phyloP scores from a whole-genome alignment of 1,140 invertebrate genomes.

The Drosophila willistoni region DNA sequence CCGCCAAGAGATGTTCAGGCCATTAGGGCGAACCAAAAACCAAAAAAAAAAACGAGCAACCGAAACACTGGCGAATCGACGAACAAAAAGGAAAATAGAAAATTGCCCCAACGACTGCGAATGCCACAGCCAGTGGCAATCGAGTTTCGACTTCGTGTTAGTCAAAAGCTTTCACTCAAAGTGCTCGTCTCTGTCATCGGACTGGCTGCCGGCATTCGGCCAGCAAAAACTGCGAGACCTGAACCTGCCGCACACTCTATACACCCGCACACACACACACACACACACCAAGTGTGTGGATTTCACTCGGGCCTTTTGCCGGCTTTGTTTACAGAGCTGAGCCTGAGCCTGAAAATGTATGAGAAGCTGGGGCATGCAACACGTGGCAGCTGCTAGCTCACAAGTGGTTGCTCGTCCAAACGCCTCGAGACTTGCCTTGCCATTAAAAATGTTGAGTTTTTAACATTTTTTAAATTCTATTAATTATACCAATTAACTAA shows the following conservation, averaged over 20 bases:
- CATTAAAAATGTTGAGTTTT: too few relatives aligned
- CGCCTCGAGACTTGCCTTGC: background rate
- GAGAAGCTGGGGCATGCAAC: constrained; percentile 44
- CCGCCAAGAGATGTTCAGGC: constrained; percentile 37
- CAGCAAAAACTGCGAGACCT: background rate
- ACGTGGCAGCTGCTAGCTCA: constrained; percentile 41
- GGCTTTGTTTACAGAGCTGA: constrained; percentile 67
- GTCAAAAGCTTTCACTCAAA: constrained; percentile 13
- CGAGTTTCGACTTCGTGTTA: constrained; percentile 5
- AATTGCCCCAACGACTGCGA: constrained; percentile 14
- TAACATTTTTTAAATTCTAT: too few relatives aligned
- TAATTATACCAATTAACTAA: too few relatives aligned
- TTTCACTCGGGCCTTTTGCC: constrained; percentile 14
- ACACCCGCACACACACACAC: background rate
- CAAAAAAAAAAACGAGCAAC: background rate
- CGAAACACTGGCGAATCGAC: background rate
- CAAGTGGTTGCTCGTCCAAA: background rate
- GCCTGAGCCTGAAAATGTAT: constrained; percentile 10
- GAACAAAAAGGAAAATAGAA: constrained; percentile 6
- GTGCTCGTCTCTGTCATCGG: background rate
- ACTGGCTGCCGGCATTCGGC: constrained; percentile 9
- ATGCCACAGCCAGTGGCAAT: constrained; percentile 7
- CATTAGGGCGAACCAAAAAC: background rate
- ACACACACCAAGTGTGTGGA: background rate
- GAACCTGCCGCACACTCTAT: background rate